Conservation (phyloP, 1,140 invertebrate species). For the Planococcus citri region DNA sequence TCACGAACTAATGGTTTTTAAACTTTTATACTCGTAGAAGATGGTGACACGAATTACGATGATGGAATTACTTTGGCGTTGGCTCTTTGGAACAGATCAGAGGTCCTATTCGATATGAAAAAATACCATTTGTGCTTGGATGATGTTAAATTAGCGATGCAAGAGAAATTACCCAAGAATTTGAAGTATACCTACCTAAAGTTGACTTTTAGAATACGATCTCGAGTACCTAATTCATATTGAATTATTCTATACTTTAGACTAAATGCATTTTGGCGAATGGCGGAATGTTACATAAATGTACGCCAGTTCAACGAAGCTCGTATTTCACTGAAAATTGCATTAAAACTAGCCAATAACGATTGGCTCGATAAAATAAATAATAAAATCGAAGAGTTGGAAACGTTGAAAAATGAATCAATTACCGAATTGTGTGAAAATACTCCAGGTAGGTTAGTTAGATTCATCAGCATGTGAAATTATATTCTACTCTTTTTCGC, state of each 20-base stretch:
- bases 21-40: not conserved
- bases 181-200: slow-evolving; percentile 27
- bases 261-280: slow-evolving; percentile 45
- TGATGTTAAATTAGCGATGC: slow-evolving; percentile 47
- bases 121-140: slow-evolving; percentile 42
- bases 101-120: slow-evolving; percentile 39
- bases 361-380: not conserved
- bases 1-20: too few species aligned
- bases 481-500: too few species aligned
- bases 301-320: slow-evolving; percentile 26
- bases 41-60: not conserved
- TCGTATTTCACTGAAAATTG: not conserved
- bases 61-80: slow-evolving; percentile 28
- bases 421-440: too few species aligned
- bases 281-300: slow-evolving; percentile 47
- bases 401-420: too few species aligned
- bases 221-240: not conserved
- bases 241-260: slow-evolving; percentile 29
- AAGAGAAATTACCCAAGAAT: slow-evolving; percentile 41
- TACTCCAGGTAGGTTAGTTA: too few species aligned
- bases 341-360: not conserved
- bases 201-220: not conserved
- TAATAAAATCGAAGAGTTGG: not conserved
- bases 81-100: slow-evolving; percentile 43
- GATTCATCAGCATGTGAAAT: too few species aligned